phyloP scores from a whole-genome alignment of 1,140 invertebrate species.

The Cephus cinctus region DNA sequence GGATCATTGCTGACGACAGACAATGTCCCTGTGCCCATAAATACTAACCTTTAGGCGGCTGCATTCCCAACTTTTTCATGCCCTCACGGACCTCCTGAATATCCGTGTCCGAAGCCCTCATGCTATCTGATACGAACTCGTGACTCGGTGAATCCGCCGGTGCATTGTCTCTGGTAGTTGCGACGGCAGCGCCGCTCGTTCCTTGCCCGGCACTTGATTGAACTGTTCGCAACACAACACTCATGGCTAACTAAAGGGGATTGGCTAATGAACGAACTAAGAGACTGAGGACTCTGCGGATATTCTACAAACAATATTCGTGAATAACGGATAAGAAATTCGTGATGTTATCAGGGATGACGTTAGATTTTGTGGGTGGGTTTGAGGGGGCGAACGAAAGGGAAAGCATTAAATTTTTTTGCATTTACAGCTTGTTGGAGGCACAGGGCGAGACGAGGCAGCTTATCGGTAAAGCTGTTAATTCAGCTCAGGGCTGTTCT shows the following conservation, averaged over 20 bases:
- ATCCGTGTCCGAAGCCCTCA: slow-evolving; percentile 62
- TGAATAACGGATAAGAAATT: too few species aligned
- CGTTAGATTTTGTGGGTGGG: too few species aligned
- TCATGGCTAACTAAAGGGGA: slow-evolving; percentile 42
- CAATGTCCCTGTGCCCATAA: neutral
- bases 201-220: slow-evolving; percentile 35
- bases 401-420: too few species aligned
- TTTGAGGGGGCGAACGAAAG: too few species aligned
- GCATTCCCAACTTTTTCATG: slow-evolving; percentile 66
- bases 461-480: too few species aligned
- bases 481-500: too few species aligned
- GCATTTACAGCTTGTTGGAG: too few species aligned
- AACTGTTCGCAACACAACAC: slow-evolving; percentile 49
- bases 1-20: slow-evolving; percentile 35
- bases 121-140: slow-evolving; percentile 71
- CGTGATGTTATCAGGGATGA: too few species aligned
- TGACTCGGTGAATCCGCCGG: slow-evolving; percentile 42
- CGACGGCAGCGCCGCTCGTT: slow-evolving; percentile 20
- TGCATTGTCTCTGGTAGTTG: slow-evolving; percentile 16
- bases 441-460: too few species aligned
- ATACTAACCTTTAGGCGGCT: slow-evolving; percentile 50
- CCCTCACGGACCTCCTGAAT: slow-evolving; percentile 68
- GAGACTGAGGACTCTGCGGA: too few species aligned
- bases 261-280: too few species aligned
- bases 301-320: too few species aligned